Percentiles rank a stretch among this genome's conserved stretches.
Evolutionary conservation across 2,113 vertebrate genomes (phyloP).

Genomic region (Seriola aureovittata): DNA sequence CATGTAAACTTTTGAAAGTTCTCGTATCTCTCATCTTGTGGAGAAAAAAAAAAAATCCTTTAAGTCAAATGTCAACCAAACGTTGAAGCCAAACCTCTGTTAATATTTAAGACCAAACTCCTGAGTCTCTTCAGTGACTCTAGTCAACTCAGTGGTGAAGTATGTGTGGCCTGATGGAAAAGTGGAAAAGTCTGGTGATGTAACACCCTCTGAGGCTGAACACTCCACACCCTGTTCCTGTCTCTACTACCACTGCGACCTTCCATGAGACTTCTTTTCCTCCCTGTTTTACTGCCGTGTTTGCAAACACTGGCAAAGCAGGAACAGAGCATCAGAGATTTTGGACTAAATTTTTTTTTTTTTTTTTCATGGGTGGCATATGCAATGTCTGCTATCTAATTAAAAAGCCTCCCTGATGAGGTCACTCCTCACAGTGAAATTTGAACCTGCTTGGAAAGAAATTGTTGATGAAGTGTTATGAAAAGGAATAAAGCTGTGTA

Average conservation of each 20-base stretch:
- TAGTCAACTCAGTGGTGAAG: conserved; percentile 53
- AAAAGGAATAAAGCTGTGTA: conserved; percentile 64
- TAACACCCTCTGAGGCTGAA: conserved; percentile 71
- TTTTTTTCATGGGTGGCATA: conserved; percentile 29
- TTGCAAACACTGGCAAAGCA: conserved; percentile 71
- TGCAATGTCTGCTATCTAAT: conserved; percentile 62
- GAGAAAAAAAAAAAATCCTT: neutral
- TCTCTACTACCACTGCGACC: conserved; percentile 56
- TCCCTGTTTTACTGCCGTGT: conserved; percentile 44
- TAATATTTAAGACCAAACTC: conserved; percentile 29
- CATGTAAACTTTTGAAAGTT: too few species aligned
- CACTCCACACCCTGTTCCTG: conserved; percentile 76
- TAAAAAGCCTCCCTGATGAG: conserved; percentile 58
- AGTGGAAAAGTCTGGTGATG: conserved; percentile 81
- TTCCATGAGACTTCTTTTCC: conserved; percentile 60
- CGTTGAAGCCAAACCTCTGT: conserved; percentile 17
- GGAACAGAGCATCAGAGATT: conserved; percentile 48
- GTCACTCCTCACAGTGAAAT: conserved; percentile 67
- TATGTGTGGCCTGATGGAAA: conserved; percentile 72
- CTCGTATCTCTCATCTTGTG: too few species aligned
- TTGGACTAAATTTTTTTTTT: conserved; percentile 40
- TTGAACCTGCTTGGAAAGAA: conserved; percentile 55
- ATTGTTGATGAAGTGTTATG: conserved; percentile 70
- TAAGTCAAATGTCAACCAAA: conserved; percentile 13
- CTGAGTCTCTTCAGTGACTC: conserved; percentile 29